These are phyloP conservation scores for Athene cunicularia DNA, from an alignment of 2,113 vertebrate species.

Conservation along the genomic window DNA sequence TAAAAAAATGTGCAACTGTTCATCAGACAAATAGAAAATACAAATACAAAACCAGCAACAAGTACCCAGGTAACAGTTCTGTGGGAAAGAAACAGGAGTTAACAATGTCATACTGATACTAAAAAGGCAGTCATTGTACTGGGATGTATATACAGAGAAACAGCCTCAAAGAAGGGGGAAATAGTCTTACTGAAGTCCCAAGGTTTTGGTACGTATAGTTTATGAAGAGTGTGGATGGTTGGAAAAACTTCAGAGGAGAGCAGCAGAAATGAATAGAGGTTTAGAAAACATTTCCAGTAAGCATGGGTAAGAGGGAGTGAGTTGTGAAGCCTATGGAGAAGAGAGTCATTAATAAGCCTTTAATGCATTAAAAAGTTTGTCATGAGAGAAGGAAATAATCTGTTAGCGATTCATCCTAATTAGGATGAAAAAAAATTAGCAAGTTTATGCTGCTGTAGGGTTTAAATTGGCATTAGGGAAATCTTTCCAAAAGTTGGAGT, in stretches of 20 bases:
- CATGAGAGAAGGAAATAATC: neutral
- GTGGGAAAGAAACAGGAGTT: too few species aligned
- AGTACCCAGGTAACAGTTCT: neutral
- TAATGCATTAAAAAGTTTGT: neutral
- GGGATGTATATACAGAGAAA: neutral
- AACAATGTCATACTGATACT: neutral
- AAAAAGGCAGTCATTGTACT: neutral
- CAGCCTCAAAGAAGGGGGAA: neutral
- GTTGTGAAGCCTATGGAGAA: neutral
- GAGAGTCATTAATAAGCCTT: neutral
- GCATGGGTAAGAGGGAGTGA: neutral
- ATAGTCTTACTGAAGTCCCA: neutral
- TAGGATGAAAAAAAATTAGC: neutral
- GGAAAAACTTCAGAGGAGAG: neutral
- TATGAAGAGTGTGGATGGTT: neutral
- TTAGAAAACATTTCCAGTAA: neutral
- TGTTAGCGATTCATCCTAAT: neutral
- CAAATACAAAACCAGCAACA: neutral
- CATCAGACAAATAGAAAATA: neutral
- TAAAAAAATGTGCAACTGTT: neutral
- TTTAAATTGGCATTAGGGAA: neutral
- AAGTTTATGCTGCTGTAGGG: neutral
- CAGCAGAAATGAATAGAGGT: neutral
- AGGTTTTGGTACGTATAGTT: neutral
- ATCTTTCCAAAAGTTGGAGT: neutral